Evolutionary conservation across 2,797 vertebrate genomes (phyloP).

Genomic region (Anolis apletophallus): DNA sequence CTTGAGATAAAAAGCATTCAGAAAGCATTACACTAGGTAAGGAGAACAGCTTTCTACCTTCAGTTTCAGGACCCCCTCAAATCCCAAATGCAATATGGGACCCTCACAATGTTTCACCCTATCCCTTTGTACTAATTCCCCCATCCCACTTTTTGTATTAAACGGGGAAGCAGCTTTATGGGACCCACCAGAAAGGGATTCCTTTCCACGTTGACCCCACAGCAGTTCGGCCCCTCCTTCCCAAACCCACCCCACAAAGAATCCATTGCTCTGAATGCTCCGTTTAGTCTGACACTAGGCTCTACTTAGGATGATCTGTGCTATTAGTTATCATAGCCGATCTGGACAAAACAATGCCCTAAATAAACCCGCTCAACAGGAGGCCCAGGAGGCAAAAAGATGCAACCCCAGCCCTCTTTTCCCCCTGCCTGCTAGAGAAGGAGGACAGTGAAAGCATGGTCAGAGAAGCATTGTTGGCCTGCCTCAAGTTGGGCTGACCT

Average conservation of each 20-base stretch:
- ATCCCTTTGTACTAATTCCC: not conserved
- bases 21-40: not conserved
- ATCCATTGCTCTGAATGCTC: not conserved
- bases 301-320: not conserved
- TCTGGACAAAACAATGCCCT: not conserved
- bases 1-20: not conserved
- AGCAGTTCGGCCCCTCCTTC: not conserved
- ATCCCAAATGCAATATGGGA: not conserved
- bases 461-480: constrained; percentile 42
- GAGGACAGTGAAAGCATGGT: constrained; percentile 30
- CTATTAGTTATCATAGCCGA: not conserved
- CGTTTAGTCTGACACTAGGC: not conserved
- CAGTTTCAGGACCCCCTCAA: not conserved
- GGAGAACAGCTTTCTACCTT: not conserved
- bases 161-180: not conserved
- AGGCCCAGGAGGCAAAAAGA: not conserved
- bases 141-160: not conserved
- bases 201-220: not conserved
- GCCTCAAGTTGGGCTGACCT: constrained; percentile 52
- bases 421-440: not conserved
- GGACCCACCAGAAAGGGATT: no score
- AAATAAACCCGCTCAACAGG: constrained; percentile 3
- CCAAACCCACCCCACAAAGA: not conserved
- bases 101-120: not conserved
- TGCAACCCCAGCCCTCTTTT: not conserved